Conservation (phyloP, 2,113 vertebrate species). For the Vicugna pacos region DNA sequence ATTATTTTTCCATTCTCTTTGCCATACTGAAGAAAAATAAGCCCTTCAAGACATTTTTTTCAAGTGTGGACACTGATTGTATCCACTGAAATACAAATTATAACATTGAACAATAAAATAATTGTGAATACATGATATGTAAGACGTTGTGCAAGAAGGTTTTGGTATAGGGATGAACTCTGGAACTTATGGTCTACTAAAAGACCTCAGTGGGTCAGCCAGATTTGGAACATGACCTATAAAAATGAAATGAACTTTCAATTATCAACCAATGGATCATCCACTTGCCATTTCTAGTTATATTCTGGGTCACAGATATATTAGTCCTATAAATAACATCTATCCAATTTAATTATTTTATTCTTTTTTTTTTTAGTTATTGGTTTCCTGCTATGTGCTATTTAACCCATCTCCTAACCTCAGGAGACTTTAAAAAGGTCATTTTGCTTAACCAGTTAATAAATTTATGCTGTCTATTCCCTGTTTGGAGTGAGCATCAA, state of each 20-base stretch:
- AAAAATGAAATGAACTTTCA: constrained; percentile 60
- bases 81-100: background rate
- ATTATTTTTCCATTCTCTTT: constrained; percentile 19
- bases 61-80: background rate
- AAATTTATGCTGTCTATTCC: background rate
- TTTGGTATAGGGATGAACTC: background rate
- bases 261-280: constrained; percentile 9
- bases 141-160: background rate
- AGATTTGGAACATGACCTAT: constrained; percentile 37
- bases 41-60: background rate
- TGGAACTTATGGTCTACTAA: background rate
- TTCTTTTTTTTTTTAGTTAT: background rate
- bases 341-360: constrained; percentile 47
- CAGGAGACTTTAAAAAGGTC: background rate
- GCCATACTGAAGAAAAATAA: background rate
- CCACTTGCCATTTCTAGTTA: background rate
- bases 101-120: constrained; percentile 11
- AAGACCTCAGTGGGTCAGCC: background rate
- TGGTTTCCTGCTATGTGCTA: constrained; percentile 32
- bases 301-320: background rate
- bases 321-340: constrained; percentile 38
- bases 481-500: constrained; percentile 26
- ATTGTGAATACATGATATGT: background rate
- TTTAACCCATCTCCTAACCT: constrained; percentile 16
- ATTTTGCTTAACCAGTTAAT: constrained; percentile 16